Percentiles rank a stretch among this genome's conserved stretches.
phyloP scores from a whole-genome alignment of 2,113 vertebrate species.

The Oryzias javanicus region DNA sequence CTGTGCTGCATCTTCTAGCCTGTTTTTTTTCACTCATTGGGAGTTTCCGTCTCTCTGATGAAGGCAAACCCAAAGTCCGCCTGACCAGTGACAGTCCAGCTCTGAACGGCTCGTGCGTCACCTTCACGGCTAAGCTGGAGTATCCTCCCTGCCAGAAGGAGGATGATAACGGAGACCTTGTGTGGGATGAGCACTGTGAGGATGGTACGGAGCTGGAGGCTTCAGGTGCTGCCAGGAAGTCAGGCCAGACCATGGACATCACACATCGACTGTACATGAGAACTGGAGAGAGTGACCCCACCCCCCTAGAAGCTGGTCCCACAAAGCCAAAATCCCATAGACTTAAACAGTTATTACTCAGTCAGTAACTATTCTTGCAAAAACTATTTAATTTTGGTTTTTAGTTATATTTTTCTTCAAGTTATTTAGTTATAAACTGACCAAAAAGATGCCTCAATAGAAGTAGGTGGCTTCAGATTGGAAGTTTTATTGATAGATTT shows the following conservation, averaged over 20 bases:
- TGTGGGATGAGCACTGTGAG: conserved; percentile 83
- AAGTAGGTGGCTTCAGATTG: no score
- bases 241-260: conserved; percentile 14
- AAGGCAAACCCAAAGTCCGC: conserved; percentile 75
- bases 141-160: conserved; percentile 88
- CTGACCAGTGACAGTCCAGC: conserved; percentile 90
- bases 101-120: conserved; percentile 84
- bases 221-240: conserved; percentile 59
- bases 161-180: conserved; percentile 78
- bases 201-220: conserved; percentile 80
- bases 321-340: no score
- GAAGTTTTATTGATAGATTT: no score
- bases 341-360: no score
- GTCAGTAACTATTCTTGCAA: no score
- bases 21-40: neutral
- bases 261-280: neutral
- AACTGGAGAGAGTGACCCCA: no score
- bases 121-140: conserved; percentile 85
- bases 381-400: no score
- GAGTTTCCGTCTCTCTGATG: conserved; percentile 1
- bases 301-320: no score
- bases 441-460: no score
- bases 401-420: no score
- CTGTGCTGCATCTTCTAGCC: neutral
- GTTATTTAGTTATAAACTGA: no score